These are phyloP conservation scores for Nymphalis urticae DNA, from an alignment of 2,888 invertebrate genomes.

Conservation along the genomic window DNA sequence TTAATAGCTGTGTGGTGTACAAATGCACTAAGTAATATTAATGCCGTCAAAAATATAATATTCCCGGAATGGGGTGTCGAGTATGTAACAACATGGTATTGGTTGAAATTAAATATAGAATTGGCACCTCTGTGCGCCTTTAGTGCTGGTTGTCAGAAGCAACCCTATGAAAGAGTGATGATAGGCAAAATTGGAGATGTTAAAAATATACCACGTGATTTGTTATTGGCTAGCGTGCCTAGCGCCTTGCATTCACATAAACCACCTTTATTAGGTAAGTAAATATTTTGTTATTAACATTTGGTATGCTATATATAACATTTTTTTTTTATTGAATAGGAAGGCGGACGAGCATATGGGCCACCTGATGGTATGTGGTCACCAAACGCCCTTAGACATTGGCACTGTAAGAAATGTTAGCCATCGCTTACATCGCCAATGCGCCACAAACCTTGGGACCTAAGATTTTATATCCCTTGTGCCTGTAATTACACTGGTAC, in stretches of 20 bases:
- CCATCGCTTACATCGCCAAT: too few relatives aligned
- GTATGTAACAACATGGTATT: conserved; percentile 89
- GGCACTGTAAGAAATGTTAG: too few relatives aligned
- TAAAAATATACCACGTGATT: conserved; percentile 66
- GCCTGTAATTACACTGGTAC: too few relatives aligned
- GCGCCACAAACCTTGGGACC: too few relatives aligned
- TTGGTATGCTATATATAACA: background rate
- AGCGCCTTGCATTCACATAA: conserved; percentile 97
- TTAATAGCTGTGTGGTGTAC: conserved; percentile 96
- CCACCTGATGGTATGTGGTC: too few relatives aligned
- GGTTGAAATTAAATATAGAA: conserved; percentile 91
- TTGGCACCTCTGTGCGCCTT: conserved; percentile 87
- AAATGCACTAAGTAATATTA: conserved; percentile 87
- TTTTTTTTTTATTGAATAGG: too few relatives aligned
- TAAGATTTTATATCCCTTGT: too few relatives aligned
- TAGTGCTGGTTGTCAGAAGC: conserved; percentile 85
- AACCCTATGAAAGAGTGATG: conserved; percentile 92
- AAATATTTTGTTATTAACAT: background rate
- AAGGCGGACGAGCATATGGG: too few relatives aligned
- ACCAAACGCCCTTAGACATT: too few relatives aligned
- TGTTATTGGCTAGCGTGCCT: conserved; percentile 90
- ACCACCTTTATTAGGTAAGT: conserved; percentile 89
- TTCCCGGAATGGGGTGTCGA: conserved; percentile 90
- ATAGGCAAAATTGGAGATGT: conserved; percentile 64
- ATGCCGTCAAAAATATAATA: conserved; percentile 85